Base-by-base conservation (phyloP, 1,140 invertebrate genomes). In the Dendroctonus valens region DNA sequence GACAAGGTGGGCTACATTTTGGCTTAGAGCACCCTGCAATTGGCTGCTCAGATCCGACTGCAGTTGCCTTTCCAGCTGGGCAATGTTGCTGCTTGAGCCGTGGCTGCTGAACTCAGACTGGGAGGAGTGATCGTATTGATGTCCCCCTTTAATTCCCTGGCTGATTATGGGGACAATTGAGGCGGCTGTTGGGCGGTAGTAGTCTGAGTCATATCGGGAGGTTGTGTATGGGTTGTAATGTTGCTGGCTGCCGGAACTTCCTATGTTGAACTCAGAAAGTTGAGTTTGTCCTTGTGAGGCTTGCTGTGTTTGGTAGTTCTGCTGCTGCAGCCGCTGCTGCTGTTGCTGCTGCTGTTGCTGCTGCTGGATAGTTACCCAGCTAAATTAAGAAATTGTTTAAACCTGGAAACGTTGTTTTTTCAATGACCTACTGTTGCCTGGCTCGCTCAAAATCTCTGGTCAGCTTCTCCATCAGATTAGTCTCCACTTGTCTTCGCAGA, bases 381-480 rank as follows among this genome's bases (percentile, higher is more conserved):
- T 65, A 40, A 55, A 65, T 51, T n/a, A n/a, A n/a, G n/a, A n/a
- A n/a, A n/a, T n/a, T n/a, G n/a, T n/a, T n/a, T n/a, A n/a, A n/a
- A n/a, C n/a, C n/a, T n/a, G n/a, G n/a, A n/a, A n/a, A n/a, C n/a
- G n/a, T n/a, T n/a, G n/a, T n/a, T n/a, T n/a, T n/a, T n/a, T n/a
- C n/a, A n/a, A n/a, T n/a, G n/a, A n/a, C 15, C 55, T 54, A 55
- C 51, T 55, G 62, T 39, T 62, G 51, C 46, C 61, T 70, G 37
- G 64, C 64, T 9, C 58, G 39, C 41, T 72, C 69, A 49, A 74
- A 69, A 49, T 72, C 72, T 11, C 70, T 61, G 15, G 67, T 70
- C 26, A 76, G 65, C 53, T 75, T 75, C 0, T 70, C 71, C 2
- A 77, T 53, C 48, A 78, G 65, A 64, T 78, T 77, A 3, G 70